A percentile compares a stretch with the other conserved stretches of the same genome.
Conservation (phyloP, 1,140 invertebrate species). For the Ceratina japonica region DNA sequence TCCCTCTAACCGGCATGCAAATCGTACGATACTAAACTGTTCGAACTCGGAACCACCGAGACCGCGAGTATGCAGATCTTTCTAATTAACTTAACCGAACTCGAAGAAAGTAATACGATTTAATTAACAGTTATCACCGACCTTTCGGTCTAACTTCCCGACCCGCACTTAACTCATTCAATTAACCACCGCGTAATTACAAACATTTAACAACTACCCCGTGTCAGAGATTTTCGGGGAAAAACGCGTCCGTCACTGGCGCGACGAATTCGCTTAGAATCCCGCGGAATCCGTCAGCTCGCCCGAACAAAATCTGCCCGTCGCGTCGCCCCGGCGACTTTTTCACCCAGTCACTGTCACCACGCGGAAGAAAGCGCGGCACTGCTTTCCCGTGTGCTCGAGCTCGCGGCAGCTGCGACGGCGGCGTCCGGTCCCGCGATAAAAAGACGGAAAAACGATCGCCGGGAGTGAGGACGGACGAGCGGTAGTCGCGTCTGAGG, state of each 20-base stretch:
- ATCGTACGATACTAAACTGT: neutral
- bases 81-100: neutral
- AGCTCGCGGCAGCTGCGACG: neutral
- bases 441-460: neutral
- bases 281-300: neutral
- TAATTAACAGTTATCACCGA: neutral
- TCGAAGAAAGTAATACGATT: neutral
- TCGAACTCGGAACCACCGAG: too few species aligned
- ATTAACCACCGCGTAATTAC: neutral
- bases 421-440: neutral
- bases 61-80: too few species aligned
- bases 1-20: too few species aligned
- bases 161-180: neutral
- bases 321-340: too few species aligned
- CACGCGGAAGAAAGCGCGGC: neutral
- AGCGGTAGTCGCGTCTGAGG: neutral
- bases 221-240: too few species aligned
- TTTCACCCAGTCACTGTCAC: slow-evolving; percentile 8
- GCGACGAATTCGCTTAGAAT: neutral
- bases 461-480: neutral
- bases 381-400: neutral
- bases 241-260: neutral
- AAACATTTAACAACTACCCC: neutral
- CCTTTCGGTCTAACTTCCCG: neutral
- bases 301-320: neutral